These are phyloP conservation scores for Pleuronectes platessa DNA, from an alignment of 2,113 vertebrate species.

Conservation along the genomic window DNA sequence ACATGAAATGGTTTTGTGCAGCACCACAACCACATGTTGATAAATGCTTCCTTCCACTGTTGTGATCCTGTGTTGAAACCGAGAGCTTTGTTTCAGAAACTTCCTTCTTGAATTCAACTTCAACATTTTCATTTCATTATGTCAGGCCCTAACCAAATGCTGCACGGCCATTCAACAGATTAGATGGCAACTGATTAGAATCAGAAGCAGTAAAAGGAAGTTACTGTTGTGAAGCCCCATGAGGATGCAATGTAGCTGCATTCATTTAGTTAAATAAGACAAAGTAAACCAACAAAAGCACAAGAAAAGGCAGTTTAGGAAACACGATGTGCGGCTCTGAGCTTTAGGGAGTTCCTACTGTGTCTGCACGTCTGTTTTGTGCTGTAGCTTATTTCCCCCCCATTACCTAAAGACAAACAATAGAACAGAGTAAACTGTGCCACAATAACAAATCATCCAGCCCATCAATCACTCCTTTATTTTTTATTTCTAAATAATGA, in stretches of 20 bases:
- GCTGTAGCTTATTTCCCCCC: neutral
- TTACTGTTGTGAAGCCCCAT: neutral
- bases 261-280: no score
- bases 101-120: neutral
- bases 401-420: neutral
- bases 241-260: neutral
- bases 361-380: neutral
- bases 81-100: no score
- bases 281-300: no score
- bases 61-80: no score
- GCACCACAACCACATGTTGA: neutral
- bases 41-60: neutral
- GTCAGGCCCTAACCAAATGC: neutral
- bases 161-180: neutral
- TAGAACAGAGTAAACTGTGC: neutral
- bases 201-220: neutral
- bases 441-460: neutral
- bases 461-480: neutral
- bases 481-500: constrained; percentile 15
- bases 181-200: neutral
- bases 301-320: no score
- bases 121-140: neutral
- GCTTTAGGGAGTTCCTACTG: no score
- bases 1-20: neutral
- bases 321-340: no score